Evolutionary conservation across 2,888 invertebrate species (phyloP).

Genomic region (Caenorhabditis macrosperma): DNA sequence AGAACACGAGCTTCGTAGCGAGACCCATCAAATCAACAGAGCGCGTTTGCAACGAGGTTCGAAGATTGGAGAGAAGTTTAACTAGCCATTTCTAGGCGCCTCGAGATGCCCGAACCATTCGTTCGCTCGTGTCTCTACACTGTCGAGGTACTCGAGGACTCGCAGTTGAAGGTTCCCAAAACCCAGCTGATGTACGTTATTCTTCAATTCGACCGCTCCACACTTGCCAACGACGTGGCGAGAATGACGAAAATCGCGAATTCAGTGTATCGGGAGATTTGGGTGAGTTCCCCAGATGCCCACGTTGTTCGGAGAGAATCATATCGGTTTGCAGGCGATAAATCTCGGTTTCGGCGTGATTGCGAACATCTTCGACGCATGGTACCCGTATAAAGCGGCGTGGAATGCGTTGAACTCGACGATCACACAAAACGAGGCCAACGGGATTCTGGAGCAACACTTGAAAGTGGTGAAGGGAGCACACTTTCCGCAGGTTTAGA

Average conservation of each 20-base stretch:
- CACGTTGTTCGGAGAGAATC: too few relatives aligned
- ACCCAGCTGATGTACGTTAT: constrained; percentile 38
- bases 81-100: constrained; percentile 22
- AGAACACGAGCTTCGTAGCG: too few relatives aligned
- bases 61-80: too few relatives aligned
- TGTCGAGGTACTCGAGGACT: constrained; percentile 25
- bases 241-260: constrained; percentile 98
- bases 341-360: constrained; percentile 96
- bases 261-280: constrained; percentile 96
- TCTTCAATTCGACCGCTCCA: constrained; percentile 20
- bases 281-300: too few relatives aligned
- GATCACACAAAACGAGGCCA: constrained; percentile 84
- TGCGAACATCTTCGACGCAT: constrained; percentile 92
- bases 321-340: constrained; percentile 83
- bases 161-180: constrained; percentile 6
- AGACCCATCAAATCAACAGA: too few relatives aligned
- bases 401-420: constrained; percentile 89
- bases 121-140: constrained; percentile 15
- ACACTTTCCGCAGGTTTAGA: constrained; percentile 39
- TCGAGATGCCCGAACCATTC: constrained; percentile 9
- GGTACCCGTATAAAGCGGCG: constrained; percentile 95
- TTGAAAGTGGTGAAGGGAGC: constrained; percentile 6
- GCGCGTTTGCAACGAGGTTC: too few relatives aligned
- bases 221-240: constrained; percentile 83
- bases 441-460: constrained; percentile 32